A percentile compares a stretch with the other conserved stretches of the same genome.
phyloP scores from a whole-genome alignment of 2,888 invertebrate genomes.

The Aphodius granarius region DNA sequence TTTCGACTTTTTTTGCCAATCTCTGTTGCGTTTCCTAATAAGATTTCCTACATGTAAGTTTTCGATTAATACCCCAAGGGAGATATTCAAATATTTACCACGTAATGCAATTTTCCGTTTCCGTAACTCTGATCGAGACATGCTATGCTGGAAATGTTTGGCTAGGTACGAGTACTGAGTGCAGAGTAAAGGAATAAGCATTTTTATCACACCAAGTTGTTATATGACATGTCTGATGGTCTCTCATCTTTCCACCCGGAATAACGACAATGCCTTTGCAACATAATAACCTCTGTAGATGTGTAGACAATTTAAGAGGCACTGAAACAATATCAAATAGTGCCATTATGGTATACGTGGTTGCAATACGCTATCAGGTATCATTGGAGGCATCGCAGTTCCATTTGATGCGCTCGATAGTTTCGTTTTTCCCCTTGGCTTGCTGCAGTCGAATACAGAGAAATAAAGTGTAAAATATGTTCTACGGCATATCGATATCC shows the following conservation, averaged over 20 bases:
- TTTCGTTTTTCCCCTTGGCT: not conserved
- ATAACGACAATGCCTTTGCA: not conserved
- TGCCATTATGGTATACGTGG: slow-evolving; percentile 18
- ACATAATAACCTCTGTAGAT: not conserved
- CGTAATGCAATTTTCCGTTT: not conserved
- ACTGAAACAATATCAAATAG: slow-evolving; percentile 21
- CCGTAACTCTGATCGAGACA: not conserved
- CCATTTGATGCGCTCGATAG: not conserved
- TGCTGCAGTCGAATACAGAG: not conserved
- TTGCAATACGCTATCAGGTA: slow-evolving; percentile 8
- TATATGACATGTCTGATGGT: not conserved
- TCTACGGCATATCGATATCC: not conserved
- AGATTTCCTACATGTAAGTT: not conserved
- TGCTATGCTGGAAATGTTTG: not conserved
- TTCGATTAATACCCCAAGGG: not conserved
- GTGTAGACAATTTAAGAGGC: slow-evolving; percentile 4
- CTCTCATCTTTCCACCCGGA: not conserved
- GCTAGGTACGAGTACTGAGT: not conserved
- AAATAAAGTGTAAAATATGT: not conserved
- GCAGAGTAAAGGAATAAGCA: too few species aligned
- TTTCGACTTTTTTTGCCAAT: not conserved
- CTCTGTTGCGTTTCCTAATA: not conserved
- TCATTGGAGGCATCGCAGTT: not conserved
- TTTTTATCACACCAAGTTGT: too few species aligned
- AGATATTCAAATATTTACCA: not conserved